Conservation (phyloP, 2,797 vertebrate genomes). For the Pristis pectinata region DNA sequence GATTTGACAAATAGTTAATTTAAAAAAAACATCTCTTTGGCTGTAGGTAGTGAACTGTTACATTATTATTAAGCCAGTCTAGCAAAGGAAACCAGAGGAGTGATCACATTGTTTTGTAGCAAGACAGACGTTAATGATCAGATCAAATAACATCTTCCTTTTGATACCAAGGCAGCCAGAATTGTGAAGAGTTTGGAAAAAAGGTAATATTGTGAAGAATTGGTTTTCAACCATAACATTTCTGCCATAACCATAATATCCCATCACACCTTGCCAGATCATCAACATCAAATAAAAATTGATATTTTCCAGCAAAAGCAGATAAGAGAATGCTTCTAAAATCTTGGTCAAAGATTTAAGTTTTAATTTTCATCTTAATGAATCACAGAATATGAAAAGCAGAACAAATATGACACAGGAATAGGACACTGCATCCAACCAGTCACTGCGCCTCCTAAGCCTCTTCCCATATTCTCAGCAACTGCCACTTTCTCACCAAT, state of each 20-base stretch:
- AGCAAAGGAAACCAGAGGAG: not conserved
- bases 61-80: not conserved
- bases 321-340: not conserved
- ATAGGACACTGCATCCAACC: too few species aligned
- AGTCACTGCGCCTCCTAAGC: too few species aligned
- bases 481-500: too few species aligned
- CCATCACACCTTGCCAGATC: too few species aligned
- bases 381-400: too few species aligned
- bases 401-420: too few species aligned
- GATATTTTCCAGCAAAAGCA: not conserved
- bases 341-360: not conserved
- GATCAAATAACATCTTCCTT: not conserved
- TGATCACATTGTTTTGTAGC: not conserved
- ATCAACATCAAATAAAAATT: not conserved
- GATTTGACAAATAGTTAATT: conserved; percentile 25
- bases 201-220: not conserved
- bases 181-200: not conserved
- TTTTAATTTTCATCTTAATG: not conserved
- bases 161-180: not conserved
- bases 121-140: not conserved
- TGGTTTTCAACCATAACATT: not conserved
- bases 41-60: not conserved
- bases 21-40: not conserved
- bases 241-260: not conserved
- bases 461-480: too few species aligned